A percentile compares a stretch with the other conserved stretches of the same genome.
Conservation (phyloP, 2,113 vertebrate genomes). For the Pleuronectes platessa region DNA sequence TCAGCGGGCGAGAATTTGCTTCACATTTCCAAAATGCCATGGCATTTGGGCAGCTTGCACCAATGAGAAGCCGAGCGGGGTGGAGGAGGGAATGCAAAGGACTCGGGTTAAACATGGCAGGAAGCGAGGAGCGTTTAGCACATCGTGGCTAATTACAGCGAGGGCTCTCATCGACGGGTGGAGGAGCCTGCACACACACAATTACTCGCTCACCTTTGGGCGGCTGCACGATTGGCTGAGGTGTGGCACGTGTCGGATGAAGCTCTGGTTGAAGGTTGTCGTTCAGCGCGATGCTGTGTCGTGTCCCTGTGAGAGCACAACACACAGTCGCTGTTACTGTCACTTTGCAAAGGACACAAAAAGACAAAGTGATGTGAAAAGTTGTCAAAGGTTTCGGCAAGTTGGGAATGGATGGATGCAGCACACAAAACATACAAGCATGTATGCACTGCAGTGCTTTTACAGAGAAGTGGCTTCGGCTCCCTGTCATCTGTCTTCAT, state of each 20-base stretch:
- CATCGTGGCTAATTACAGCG: slow-evolving; percentile 70
- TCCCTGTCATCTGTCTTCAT: slow-evolving; percentile 83
- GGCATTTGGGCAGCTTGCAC: slow-evolving; percentile 85
- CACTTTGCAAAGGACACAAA: background rate
- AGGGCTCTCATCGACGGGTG: slow-evolving; percentile 56
- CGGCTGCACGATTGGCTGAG: slow-evolving; percentile 59
- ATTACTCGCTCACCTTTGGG: slow-evolving; percentile 79
- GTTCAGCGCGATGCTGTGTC: slow-evolving; percentile 83
- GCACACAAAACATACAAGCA: slow-evolving; percentile 39
- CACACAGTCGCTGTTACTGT: slow-evolving; percentile 10
- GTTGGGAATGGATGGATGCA: slow-evolving; percentile 43
- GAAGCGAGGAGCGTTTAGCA: slow-evolving; percentile 45
- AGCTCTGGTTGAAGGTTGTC: slow-evolving; percentile 81
- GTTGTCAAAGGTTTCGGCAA: background rate
- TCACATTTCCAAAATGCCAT: slow-evolving; percentile 87
- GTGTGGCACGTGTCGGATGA: slow-evolving; percentile 65
- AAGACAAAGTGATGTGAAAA: background rate
- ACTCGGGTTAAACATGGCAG: slow-evolving; percentile 65
- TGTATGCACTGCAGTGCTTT: slow-evolving; percentile 42
- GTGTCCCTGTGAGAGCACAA: slow-evolving; percentile 82
- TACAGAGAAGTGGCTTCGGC: slow-evolving; percentile 69
- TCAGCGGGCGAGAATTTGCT: slow-evolving; percentile 82
- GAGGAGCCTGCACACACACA: slow-evolving; percentile 57
- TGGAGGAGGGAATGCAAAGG: slow-evolving; percentile 63
- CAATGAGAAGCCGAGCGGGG: slow-evolving; percentile 70